phyloP scores from a whole-genome alignment of 2,113 vertebrate species.

The Zootoca vivipara region DNA sequence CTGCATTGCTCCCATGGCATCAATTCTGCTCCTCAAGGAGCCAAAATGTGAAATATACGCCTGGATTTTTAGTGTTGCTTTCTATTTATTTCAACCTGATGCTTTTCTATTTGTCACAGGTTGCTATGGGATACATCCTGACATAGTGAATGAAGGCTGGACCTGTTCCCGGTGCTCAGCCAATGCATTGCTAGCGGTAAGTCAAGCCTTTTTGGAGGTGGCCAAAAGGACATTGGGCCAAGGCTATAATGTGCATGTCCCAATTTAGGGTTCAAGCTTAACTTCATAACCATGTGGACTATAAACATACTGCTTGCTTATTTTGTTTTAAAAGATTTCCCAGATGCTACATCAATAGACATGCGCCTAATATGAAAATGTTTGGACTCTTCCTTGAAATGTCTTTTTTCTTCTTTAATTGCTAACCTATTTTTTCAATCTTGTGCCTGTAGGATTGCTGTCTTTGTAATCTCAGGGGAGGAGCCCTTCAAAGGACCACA shows the following conservation, averaged over 20 bases:
- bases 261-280: not conserved
- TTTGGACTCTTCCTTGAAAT: not conserved
- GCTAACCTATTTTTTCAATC: not conserved
- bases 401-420: rapidly evolving
- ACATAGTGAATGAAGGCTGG: constrained; percentile 85
- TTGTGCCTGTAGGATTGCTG: constrained; percentile 87
- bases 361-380: not conserved
- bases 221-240: not conserved
- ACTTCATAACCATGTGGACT: not conserved
- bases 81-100: not conserved
- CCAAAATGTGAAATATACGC: not conserved
- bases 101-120: constrained; percentile 70
- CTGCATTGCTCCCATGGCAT: not conserved
- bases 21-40: not conserved
- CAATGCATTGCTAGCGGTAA: constrained; percentile 88
- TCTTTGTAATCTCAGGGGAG: constrained; percentile 93
- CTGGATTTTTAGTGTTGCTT: rapidly evolving
- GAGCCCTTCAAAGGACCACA: constrained; percentile 90
- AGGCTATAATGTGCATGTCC: not conserved
- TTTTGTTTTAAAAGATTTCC: not conserved
- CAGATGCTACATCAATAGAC: not conserved
- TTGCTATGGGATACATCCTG: constrained; percentile 90
- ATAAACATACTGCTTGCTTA: not conserved
- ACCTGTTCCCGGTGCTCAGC: constrained; percentile 87
- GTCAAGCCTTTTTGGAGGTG: constrained; percentile 20